Base-by-base conservation (phyloP, 2,888 invertebrate genomes). In the Ceratothoa steindachneri region DNA sequence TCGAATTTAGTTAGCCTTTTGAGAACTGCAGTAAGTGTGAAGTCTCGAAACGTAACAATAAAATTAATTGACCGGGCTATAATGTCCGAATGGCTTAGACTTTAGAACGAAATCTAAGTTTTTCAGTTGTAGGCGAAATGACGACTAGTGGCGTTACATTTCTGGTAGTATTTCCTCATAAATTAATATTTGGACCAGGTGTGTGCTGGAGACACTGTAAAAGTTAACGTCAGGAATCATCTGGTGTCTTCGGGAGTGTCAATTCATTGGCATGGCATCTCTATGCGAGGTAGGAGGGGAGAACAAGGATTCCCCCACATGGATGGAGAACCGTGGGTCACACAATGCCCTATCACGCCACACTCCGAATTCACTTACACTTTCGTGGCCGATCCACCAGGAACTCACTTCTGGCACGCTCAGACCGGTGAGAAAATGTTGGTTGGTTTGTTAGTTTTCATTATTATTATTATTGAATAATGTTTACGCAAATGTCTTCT, bases 261-360 rank as follows among this genome's bases (percentile, higher is more conserved):
- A 41, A 83, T 87, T 15, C 87, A 87, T 81, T 87, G 87, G 86
- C 87, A 87, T 80, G 87, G 87, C 3, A 69, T 85, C 7, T 53
- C 72, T 9, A 68, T 73, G 74, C 5, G 15, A n/a, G 71, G 31
- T 1, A 3, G 22, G 1, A 2, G 22, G 1, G 19, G 9, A 9
- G 84, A 84, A 72, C 80, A 80, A 4, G 81, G 80, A n/a, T 81
- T 81, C 0, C 82, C 82, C 22, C 82, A 84, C 80, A 85, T 85
- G 84, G 86, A 86, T 73, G 85, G 86, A 2, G 84, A 84, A 2
- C 81, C 85, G 0, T 83, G 83, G 82, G 81, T 85, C 1, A 84
- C 85, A 0, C 85, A 85, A 79, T 85, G 85, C 80, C 83, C 85
- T 2, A 84, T 85, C 70, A 75, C 81, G 7, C 83, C 84, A 5